Conservation (phyloP, 2,888 invertebrate genomes). For the Girardia tigrina region DNA sequence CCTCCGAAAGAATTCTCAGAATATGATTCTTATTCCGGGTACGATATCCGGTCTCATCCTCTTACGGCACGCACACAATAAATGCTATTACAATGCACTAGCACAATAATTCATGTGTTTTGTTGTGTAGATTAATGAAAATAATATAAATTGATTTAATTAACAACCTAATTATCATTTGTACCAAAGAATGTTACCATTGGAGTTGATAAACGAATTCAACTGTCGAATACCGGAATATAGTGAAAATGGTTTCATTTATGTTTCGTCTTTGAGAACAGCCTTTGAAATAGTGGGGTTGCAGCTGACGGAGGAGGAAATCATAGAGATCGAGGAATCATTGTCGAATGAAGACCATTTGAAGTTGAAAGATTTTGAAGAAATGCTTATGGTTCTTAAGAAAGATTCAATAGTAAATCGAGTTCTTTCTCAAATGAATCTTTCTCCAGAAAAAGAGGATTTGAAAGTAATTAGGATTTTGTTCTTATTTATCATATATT, state of each 20-base stretch:
- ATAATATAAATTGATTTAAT: conserved; percentile 23
- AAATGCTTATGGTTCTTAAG: not conserved
- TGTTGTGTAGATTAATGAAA: no score
- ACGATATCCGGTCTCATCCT: no score
- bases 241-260: not conserved
- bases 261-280: not conserved
- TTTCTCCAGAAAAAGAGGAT: not conserved
- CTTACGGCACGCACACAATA: no score
- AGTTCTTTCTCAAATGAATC: not conserved
- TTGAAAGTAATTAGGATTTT: conserved; percentile 16
- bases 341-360: not conserved
- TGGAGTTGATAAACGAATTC: not conserved
- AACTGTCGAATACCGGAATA: not conserved
- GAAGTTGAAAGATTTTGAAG: conserved; percentile 12
- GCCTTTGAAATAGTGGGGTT: conserved; percentile 12
- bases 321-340: not conserved
- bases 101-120: no score
- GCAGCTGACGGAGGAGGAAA: not conserved
- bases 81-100: no score
- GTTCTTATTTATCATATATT: no score
- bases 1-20: no score
- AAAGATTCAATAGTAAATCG: not conserved
- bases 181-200: not conserved
- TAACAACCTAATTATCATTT: conserved; percentile 18
- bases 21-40: no score